phyloP scores from a whole-genome alignment of 2,888 invertebrate species.

The Corbicula japonica region DNA sequence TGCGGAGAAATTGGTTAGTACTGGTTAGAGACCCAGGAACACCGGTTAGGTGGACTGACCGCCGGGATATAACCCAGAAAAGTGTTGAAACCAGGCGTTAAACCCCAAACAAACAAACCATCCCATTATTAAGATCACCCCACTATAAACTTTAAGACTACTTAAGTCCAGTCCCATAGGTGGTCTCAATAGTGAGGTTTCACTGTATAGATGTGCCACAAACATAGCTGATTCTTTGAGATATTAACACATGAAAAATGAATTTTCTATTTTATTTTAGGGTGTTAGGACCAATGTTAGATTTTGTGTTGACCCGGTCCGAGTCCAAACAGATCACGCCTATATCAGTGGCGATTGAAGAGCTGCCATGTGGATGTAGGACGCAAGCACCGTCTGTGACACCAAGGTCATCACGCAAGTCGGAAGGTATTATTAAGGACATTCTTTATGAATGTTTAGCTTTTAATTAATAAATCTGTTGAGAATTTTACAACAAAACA shows the following conservation, averaged over 20 bases:
- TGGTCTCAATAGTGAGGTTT: too few relatives aligned
- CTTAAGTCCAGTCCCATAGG: too few relatives aligned
- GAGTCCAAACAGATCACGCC: conserved; percentile 71
- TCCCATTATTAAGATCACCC: not conserved
- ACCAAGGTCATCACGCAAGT: conserved; percentile 54
- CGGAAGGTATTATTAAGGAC: conserved; percentile 59
- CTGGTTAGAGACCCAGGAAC: too few relatives aligned
- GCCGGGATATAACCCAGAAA: too few relatives aligned
- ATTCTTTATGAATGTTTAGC: too few relatives aligned
- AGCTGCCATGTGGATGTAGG: conserved; percentile 83
- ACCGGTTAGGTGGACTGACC: too few relatives aligned
- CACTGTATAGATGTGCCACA: not conserved
- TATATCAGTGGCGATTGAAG: conserved; percentile 76
- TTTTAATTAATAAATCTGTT: too few relatives aligned
- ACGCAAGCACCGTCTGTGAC: conserved; percentile 67
- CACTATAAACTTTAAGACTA: too few relatives aligned
- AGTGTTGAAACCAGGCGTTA: too few relatives aligned
- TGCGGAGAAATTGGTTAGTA: too few relatives aligned
- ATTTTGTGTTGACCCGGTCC: conserved; percentile 70
- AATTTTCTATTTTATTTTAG: conserved; percentile 53
- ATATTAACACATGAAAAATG: not conserved
- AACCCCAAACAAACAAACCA: too few relatives aligned
- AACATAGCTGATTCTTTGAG: not conserved
- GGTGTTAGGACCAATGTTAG: conserved; percentile 76
- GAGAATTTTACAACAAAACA: too few relatives aligned